Percentiles rank a stretch among this genome's conserved stretches.
phyloP scores from a whole-genome alignment of 2,797 vertebrate species.

The Sitta carolinensis region DNA sequence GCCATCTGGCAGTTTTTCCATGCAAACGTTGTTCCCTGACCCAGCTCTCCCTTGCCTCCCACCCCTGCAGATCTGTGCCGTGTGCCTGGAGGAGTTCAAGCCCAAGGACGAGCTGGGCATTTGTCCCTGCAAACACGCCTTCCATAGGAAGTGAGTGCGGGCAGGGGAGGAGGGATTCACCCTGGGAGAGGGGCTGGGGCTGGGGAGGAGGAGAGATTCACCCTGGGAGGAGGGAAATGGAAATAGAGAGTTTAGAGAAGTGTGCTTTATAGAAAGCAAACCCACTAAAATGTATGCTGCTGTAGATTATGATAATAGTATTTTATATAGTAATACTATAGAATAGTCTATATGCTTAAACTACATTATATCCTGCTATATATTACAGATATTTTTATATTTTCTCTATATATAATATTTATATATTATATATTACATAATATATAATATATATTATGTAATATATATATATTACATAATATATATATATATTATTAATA shows the following conservation, averaged over 20 bases:
- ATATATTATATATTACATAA: neutral
- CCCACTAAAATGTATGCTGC: neutral
- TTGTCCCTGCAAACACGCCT: conserved; percentile 98
- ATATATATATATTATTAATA: neutral
- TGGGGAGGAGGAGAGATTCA: too few relatives aligned
- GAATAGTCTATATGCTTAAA: neutral
- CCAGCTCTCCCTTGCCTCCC: neutral
- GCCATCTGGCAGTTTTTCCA: fast-evolving
- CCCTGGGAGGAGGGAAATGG: too few relatives aligned
- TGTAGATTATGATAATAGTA: neutral
- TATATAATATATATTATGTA: neutral
- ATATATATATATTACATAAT: neutral
- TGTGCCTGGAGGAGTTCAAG: conserved; percentile 98
- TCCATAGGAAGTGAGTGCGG: conserved; percentile 96
- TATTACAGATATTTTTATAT: neutral
- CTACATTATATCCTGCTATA: neutral
- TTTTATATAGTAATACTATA: neutral
- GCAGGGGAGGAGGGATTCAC: too few relatives aligned
- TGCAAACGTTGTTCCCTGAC: neutral
- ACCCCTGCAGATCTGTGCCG: conserved; percentile 89
- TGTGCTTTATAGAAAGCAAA: neutral
- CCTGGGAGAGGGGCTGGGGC: too few relatives aligned
- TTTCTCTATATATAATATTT: neutral
- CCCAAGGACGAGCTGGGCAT: conserved; percentile 98
- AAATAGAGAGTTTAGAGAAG: too few relatives aligned